Evolutionary conservation across 1,140 invertebrate genomes (phyloP).

Genomic region (Saxidomus purpurata): DNA sequence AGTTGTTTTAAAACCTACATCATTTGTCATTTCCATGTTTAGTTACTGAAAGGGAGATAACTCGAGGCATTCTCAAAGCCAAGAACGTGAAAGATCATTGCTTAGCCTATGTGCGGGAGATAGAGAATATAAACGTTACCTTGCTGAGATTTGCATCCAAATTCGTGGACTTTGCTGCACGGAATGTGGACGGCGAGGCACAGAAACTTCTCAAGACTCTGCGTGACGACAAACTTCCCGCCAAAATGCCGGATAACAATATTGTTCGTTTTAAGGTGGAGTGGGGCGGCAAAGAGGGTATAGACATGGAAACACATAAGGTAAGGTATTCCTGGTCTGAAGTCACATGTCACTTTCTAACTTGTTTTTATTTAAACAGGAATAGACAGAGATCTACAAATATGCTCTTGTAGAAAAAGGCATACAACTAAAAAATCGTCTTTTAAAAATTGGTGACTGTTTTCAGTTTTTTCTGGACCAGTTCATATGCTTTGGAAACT

Average conservation of each 20-base stretch:
- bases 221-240: conserved; percentile 90
- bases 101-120: conserved; percentile 97
- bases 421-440: too few species aligned
- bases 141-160: conserved; percentile 95
- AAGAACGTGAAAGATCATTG: conserved; percentile 98
- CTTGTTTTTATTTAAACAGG: background rate
- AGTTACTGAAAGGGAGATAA: conserved; percentile 99
- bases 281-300: conserved; percentile 98
- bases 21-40: conserved; percentile 77
- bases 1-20: too few species aligned
- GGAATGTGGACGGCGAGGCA: conserved; percentile 97
- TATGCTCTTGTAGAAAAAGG: too few species aligned
- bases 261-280: conserved; percentile 96
- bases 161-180: conserved; percentile 95
- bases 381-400: background rate
- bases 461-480: too few species aligned
- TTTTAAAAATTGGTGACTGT: too few species aligned
- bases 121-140: conserved; percentile 99
- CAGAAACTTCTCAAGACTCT: conserved; percentile 95
- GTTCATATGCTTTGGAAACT: too few species aligned
- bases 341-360: too few species aligned
- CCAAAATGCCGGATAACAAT: conserved; percentile 80
- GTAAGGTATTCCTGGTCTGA: background rate
- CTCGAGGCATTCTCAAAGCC: conserved; percentile 97
- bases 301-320: conserved; percentile 96